These are phyloP conservation scores for Augiades crinisus DNA, from an alignment of 2,888 invertebrate genomes.

Conservation along the genomic window DNA sequence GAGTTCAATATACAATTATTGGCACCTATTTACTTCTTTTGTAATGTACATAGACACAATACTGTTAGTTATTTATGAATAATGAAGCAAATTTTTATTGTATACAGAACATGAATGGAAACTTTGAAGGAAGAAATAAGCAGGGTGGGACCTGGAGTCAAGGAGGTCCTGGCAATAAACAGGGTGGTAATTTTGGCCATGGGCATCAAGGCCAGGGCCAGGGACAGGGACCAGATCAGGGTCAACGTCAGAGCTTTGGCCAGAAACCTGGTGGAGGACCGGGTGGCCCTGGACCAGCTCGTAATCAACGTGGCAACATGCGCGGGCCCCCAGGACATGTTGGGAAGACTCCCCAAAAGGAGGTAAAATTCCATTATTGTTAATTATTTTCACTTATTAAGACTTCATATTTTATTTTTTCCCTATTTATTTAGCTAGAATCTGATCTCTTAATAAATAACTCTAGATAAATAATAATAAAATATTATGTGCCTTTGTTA, in stretches of 20 bases:
- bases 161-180: slow-evolving; percentile 50
- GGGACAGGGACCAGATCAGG: slow-evolving; percentile 25
- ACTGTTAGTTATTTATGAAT: background rate
- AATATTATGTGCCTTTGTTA: too few species aligned
- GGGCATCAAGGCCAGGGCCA: slow-evolving; percentile 25
- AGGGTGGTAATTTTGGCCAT: slow-evolving; percentile 41
- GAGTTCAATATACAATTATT: too few species aligned
- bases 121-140: slow-evolving; percentile 59
- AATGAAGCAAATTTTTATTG: slow-evolving; percentile 6
- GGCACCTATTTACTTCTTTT: too few species aligned
- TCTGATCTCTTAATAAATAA: too few species aligned
- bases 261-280: slow-evolving; percentile 34
- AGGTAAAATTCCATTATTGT: slow-evolving; percentile 45
- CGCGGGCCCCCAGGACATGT: slow-evolving; percentile 52
- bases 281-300: slow-evolving; percentile 40
- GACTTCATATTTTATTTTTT: slow-evolving; percentile 1
- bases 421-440: too few species aligned
- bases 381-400: background rate
- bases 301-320: slow-evolving; percentile 36
- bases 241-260: slow-evolving; percentile 31
- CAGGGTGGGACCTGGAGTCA: slow-evolving; percentile 51
- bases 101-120: slow-evolving; percentile 63
- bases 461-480: too few species aligned
- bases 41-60: too few species aligned
- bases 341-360: slow-evolving; percentile 59